Evolutionary conservation across 2,797 vertebrate species (phyloP).

Genomic region (Pseudochromis fuscus): DNA sequence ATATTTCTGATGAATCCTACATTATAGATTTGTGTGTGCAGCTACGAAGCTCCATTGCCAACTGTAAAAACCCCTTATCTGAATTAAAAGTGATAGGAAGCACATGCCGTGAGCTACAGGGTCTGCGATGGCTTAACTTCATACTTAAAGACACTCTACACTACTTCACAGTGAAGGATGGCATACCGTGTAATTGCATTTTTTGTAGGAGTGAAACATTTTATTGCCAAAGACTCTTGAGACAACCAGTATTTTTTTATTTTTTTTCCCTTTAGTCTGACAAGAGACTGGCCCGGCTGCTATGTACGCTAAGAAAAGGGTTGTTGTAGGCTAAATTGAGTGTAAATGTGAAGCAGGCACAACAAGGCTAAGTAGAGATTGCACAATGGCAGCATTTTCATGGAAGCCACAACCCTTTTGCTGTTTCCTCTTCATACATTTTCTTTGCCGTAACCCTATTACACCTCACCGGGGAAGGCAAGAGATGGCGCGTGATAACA

Average conservation of each 20-base stretch:
- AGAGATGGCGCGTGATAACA: conserved; percentile 10
- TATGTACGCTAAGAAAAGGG: background rate
- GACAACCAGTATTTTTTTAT: conserved; percentile 19
- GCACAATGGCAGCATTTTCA: conserved; percentile 18
- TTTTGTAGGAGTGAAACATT: conserved; percentile 32
- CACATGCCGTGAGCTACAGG: conserved; percentile 38
- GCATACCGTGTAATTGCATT: conserved; percentile 57
- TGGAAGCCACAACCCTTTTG: conserved; percentile 21
- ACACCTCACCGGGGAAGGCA: background rate
- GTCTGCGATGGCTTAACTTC: conserved; percentile 51
- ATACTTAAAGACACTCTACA: conserved; percentile 54
- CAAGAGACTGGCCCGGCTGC: background rate
- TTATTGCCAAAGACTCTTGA: conserved; percentile 21
- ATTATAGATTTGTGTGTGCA: conserved; percentile 9
- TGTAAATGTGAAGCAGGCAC: conserved; percentile 13
- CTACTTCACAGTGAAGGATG: conserved; percentile 48
- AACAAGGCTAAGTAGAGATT: conserved; percentile 33
- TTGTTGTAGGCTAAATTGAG: conserved; percentile 3
- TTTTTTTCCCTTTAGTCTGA: conserved; percentile 3
- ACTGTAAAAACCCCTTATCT: conserved; percentile 52
- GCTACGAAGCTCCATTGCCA: conserved; percentile 28
- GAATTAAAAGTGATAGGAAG: conserved; percentile 62
- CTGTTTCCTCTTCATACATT: background rate
- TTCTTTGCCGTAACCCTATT: background rate
- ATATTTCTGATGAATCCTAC: conserved; percentile 31